Evolutionary conservation across 2,797 vertebrate genomes (phyloP), one percentile per base, ranked within the genome.

Genomic region (Sphaeramia orbicularis): DNA sequence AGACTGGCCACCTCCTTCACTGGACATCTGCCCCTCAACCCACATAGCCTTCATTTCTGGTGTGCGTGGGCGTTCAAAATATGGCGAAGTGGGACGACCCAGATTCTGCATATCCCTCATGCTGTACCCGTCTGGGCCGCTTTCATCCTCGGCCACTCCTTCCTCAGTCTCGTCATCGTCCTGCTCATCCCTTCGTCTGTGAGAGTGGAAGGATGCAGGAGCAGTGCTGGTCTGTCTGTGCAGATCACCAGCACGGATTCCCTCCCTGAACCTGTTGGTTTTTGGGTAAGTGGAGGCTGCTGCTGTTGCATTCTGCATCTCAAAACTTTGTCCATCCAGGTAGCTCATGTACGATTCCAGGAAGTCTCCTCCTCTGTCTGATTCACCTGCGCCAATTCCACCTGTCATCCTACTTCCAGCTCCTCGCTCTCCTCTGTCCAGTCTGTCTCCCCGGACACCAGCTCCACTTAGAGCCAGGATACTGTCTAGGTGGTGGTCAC

Each of bases 291-390:
- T 94, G 78, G 92, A 94, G 56, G 71, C 90, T 49, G 89, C 82
- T 8, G 87, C 90, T 40, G 94, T 94, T 49, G 94, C 90, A 16
- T 94, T 95, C 88, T 95, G 93, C 94, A 79, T 94, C 86, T 96
- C 95, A 18, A 97, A 97, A 12, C 94, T 95, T 81, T 97, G 96
- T 71, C 96, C 96, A 0, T 98, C 96, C 86, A 96, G 80, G 83
- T 97, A 97, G 79, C 95, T 96, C 92, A 97, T 96, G 66, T 97
- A 98, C 13, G 96, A 97, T 74, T 97, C 96, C 50, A 97, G 87
- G 27, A 97, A 95, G 86, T 97, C 96, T 0, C 81, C 91, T 12
- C 71, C 83, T 77, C 91, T 86, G n/a, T 92, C 93, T 1, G 82
- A 77, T 13, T 92, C 93, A 5, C 67, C 84, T 2, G 76, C 75